Evolutionary conservation across 1,140 invertebrate species (phyloP), one percentile per base, ranked within the genome.

Genomic region (Scaptodrosophila lebanonensis): DNA sequence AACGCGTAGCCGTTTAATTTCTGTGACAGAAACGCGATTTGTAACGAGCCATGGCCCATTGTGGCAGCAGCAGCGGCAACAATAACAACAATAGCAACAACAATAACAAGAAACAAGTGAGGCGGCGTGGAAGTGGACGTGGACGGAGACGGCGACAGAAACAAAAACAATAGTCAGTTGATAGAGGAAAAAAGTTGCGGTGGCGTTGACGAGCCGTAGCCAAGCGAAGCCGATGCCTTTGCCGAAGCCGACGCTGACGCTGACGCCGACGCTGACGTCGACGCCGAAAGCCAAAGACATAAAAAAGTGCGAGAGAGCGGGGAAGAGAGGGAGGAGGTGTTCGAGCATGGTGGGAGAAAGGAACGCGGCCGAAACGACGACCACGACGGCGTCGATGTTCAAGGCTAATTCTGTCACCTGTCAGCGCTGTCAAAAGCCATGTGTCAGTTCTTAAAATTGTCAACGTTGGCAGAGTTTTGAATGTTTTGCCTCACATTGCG

Each of bases 361-460:
- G 18, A 13, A 43, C 59, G 30, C 51, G 59, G 52, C 44, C 50
- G 45, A 64, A 66, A 66, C 62, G 49, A n/a, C 65, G 40, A 48
- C 30, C 40, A 22, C 25, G 29, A 53, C 11, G 27, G 15, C 56
- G 20, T 17, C 20, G 42, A 6, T 43, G 60, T 70, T 83, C 79
- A 83, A 83, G 77, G 79, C 79, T 73, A 83, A 73, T 83, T 69
- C 69, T 83, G 79, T 77, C 72, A 83, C 65, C 62, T 83, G 77
- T 83, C 79, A 83, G 66, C 72, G 61, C 57, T 72, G 76, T 83
- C 77, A 64, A 66, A 63, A 45, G 58, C 25, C 8, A n/a, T 54
- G 40, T 60, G 56, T 58, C 71, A 60, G 66, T 76, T 76, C 62
- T 62, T 39, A 66, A 77, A 77, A 76, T 77, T 76, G 72, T 76